Percentiles rank a stretch among this genome's conserved stretches.
These are phyloP conservation scores for Enteromius trimaculatus DNA, from an alignment of 2,797 vertebrate genomes.

Conservation along the genomic window DNA sequence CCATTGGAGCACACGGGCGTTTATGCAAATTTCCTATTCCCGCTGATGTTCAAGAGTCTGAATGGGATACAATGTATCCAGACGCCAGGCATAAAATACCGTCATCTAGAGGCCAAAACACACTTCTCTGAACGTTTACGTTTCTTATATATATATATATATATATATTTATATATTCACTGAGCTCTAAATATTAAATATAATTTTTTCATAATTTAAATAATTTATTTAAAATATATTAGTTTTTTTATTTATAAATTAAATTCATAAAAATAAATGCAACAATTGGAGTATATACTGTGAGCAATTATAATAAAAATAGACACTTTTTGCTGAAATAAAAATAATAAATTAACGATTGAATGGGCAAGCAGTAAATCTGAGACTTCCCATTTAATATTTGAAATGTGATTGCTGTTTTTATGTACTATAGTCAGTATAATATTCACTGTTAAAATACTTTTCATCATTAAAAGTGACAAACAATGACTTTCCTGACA, in stretches of 20 bases:
- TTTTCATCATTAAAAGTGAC: slow-evolving; percentile 15
- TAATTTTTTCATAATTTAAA: no score
- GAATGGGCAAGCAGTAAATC: background rate
- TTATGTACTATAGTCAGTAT: background rate
- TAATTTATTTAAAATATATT: no score
- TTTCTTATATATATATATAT: no score
- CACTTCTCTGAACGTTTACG: background rate
- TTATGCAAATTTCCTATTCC: slow-evolving; percentile 78
- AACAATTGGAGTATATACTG: background rate
- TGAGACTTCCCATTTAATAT: background rate
- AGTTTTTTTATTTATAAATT: no score
- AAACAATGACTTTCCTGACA: background rate
- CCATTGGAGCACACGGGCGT: slow-evolving; percentile 75
- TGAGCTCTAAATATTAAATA: background rate
- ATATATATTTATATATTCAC: no score
- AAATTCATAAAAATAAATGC: background rate
- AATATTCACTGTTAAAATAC: background rate
- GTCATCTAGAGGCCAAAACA: slow-evolving; percentile 44
- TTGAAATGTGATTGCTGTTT: background rate
- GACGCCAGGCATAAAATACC: background rate
- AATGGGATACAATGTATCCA: slow-evolving; percentile 12
- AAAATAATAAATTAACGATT: background rate
- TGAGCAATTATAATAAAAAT: background rate
- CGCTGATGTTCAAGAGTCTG: slow-evolving; percentile 74
- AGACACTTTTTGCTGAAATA: no score